phyloP scores from a whole-genome alignment of 2,113 vertebrate species.

The Prochilodus magdalenae region DNA sequence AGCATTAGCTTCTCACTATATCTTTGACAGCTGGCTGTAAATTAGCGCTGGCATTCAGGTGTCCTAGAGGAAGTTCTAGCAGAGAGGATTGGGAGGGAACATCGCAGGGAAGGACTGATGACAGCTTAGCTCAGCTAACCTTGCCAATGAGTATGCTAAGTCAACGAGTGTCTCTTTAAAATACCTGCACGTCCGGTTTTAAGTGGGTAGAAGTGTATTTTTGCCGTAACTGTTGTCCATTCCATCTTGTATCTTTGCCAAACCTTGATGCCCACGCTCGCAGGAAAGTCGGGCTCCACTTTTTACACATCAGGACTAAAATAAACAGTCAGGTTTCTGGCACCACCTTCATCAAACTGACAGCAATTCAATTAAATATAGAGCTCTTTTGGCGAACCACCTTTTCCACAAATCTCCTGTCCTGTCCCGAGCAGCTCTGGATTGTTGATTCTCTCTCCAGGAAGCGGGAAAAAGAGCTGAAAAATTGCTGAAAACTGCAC shows the following conservation, averaged over 20 bases:
- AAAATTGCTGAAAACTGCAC: not conserved
- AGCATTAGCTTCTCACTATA: no score
- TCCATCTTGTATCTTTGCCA: not conserved
- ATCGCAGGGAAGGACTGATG: not conserved
- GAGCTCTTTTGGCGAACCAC: conserved; percentile 16
- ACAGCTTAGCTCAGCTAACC: not conserved
- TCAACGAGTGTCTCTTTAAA: not conserved
- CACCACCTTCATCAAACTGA: not conserved
- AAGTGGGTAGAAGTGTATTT: not conserved
- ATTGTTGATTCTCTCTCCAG: not conserved
- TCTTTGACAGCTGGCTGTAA: no score
- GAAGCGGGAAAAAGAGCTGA: not conserved
- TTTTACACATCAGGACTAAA: not conserved
- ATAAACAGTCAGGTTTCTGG: not conserved
- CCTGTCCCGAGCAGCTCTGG: not conserved
- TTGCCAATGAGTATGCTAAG: no score
- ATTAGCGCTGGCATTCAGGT: no score
- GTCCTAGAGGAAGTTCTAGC: no score
- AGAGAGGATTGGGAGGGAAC: not conserved
- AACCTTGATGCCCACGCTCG: not conserved
- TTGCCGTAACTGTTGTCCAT: not conserved
- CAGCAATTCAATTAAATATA: conserved; percentile 15
- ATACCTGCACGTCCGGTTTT: not conserved
- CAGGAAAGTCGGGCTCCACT: not conserved
- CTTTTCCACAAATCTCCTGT: conserved; percentile 23